Evolutionary conservation across 2,888 invertebrate genomes (phyloP).

Genomic region (Drosophila mimica): DNA sequence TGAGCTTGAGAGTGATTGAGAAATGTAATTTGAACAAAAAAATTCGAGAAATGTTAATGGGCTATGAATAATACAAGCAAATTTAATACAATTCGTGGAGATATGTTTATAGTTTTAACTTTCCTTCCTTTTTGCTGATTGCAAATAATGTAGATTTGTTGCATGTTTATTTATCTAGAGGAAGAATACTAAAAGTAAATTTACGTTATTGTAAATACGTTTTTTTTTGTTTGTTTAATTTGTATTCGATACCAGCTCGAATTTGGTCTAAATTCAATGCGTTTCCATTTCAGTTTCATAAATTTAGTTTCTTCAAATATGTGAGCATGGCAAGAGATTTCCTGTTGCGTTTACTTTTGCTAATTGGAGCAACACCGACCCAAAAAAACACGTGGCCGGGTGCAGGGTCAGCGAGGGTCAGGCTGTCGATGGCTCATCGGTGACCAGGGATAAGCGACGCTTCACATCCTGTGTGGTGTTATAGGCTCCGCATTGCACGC

Average conservation of each 20-base stretch:
- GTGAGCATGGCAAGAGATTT: conserved; percentile 78
- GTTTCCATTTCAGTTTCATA: conserved; percentile 61
- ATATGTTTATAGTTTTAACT: conserved; percentile 27
- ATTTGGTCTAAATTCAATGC: conserved; percentile 78
- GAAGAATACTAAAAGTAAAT: conserved; percentile 18
- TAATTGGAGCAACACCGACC: conserved; percentile 9
- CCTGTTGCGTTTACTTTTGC: conserved; percentile 50
- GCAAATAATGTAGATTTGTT: conserved; percentile 21
- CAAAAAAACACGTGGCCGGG: background rate
- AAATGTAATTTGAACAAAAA: conserved; percentile 16
- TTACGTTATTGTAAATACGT: conserved; percentile 20
- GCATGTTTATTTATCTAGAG: conserved; percentile 13
- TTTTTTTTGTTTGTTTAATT: conserved; percentile 29
- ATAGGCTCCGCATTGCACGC: conserved; percentile 94
- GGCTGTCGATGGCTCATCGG: conserved; percentile 82
- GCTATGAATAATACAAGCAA: conserved; percentile 20
- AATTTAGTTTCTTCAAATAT: conserved; percentile 60
- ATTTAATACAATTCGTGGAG: conserved; percentile 54
- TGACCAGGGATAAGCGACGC: conserved; percentile 82
- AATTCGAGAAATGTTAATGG: conserved; percentile 43
- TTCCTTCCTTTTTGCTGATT: conserved; percentile 8
- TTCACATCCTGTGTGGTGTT: conserved; percentile 91
- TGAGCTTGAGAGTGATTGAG: conserved; percentile 39
- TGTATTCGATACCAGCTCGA: conserved; percentile 82
- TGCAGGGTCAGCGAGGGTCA: conserved; percentile 60